Conservation (phyloP, 2,888 invertebrate genomes). For the Teleogryllus oceanicus region DNA sequence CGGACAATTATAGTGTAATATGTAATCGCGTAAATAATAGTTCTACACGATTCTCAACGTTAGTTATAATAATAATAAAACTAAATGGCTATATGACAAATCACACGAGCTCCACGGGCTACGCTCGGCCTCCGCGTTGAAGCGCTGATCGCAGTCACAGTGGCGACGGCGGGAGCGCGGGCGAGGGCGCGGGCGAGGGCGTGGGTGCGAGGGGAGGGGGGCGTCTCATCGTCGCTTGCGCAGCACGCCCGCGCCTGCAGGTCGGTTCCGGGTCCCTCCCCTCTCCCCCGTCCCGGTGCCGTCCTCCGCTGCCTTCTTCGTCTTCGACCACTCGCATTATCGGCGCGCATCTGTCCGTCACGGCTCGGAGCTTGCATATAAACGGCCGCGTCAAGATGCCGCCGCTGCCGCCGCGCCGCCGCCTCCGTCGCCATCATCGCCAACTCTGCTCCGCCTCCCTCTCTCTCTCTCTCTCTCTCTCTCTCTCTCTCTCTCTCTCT, state of each 20-base stretch:
- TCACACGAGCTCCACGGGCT: no score
- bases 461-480: neutral
- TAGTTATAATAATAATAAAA: no score
- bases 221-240: neutral
- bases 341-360: constrained; percentile 9
- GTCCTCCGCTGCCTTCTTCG: constrained; percentile 38
- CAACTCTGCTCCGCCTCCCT: neutral
- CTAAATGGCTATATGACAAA: no score
- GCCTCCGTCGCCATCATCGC: neutral
- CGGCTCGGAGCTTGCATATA: constrained; percentile 7
- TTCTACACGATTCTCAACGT: no score
- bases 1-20: no score
- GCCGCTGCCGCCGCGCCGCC: no score
- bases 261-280: constrained; percentile 38
- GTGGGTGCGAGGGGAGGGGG: neutral
- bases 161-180: neutral
- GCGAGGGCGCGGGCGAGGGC: neutral
- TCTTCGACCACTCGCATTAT: neutral
- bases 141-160: no score
- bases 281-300: constrained; percentile 40
- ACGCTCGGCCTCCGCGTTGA: no score
- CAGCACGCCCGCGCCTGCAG: constrained; percentile 22
- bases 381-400: neutral
- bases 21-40: no score
- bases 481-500: neutral